Percentiles rank a stretch among this genome's conserved stretches.
phyloP scores from a whole-genome alignment of 2,888 invertebrate genomes.

The Heliconius sara region DNA sequence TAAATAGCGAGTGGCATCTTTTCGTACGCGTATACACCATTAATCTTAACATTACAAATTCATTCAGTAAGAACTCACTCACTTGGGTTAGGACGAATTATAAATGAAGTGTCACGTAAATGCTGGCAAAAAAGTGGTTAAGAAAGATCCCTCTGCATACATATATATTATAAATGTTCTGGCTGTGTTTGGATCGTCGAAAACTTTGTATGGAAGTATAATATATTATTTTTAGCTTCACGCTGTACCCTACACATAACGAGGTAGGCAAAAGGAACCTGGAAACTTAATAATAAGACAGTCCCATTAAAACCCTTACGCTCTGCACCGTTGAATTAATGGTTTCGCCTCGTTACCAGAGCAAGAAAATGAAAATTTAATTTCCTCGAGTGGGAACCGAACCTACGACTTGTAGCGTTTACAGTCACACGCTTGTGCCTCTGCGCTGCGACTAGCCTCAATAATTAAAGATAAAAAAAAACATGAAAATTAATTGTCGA shows the following conservation, averaged over 20 bases:
- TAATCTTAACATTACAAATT: slow-evolving; percentile 83
- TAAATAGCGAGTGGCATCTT: slow-evolving; percentile 37
- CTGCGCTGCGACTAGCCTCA: slow-evolving; percentile 46
- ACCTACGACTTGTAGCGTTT: too few species aligned
- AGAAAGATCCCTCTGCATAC: slow-evolving; percentile 69
- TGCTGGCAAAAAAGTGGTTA: slow-evolving; percentile 74
- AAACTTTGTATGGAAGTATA: too few species aligned
- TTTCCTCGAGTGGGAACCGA: too few species aligned
- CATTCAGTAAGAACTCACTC: slow-evolving; percentile 82
- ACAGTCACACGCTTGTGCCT: too few species aligned
- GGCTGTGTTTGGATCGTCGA: slow-evolving; percentile 66
- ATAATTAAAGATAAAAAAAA: slow-evolving; percentile 52
- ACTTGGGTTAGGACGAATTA: slow-evolving; percentile 81
- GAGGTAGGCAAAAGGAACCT: too few species aligned
- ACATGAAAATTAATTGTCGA: slow-evolving; percentile 64
- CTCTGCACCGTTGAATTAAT: too few species aligned
- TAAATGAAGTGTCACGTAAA: slow-evolving; percentile 81
- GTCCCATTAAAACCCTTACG: too few species aligned
- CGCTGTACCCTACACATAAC: too few species aligned
- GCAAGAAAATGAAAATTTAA: too few species aligned
- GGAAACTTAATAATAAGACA: too few species aligned
- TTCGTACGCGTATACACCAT: slow-evolving; percentile 48
- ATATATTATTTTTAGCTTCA: too few species aligned
- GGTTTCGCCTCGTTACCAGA: too few species aligned
- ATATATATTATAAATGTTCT: slow-evolving; percentile 57